phyloP scores from a whole-genome alignment of 1,140 invertebrate genomes.

The Mya arenaria region DNA sequence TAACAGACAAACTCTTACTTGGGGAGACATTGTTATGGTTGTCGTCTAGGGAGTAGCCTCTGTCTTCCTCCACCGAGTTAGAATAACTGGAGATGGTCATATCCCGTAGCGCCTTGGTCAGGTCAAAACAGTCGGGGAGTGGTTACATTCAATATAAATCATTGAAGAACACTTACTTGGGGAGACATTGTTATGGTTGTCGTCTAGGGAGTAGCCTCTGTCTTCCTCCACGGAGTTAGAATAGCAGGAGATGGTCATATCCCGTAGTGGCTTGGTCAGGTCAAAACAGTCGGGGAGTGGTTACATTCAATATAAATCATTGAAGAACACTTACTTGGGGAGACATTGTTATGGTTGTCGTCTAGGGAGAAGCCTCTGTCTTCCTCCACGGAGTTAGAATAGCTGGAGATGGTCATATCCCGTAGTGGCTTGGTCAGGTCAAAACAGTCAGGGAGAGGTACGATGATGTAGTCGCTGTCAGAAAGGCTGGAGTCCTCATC shows the following conservation, averaged over 20 bases:
- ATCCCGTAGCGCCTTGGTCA: slow-evolving; percentile 56
- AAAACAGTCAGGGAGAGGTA: slow-evolving; percentile 78
- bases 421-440: slow-evolving; percentile 64
- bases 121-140: slow-evolving; percentile 76
- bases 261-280: slow-evolving; percentile 57
- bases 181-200: slow-evolving; percentile 34
- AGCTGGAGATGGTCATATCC: slow-evolving; percentile 31
- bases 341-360: slow-evolving; percentile 39
- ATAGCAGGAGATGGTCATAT: slow-evolving; percentile 34
- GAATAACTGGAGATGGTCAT: slow-evolving; percentile 44
- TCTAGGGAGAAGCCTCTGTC: slow-evolving; percentile 27
- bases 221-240: slow-evolving; percentile 34
- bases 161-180: slow-evolving; percentile 7
- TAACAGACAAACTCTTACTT: not conserved
- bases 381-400: slow-evolving; percentile 31
- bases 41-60: slow-evolving; percentile 45
- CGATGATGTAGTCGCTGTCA: slow-evolving; percentile 74
- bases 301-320: too few species aligned
- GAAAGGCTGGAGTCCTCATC: slow-evolving; percentile 52
- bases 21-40: slow-evolving; percentile 32
- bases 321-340: slow-evolving; percentile 5
- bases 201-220: slow-evolving; percentile 40
- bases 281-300: slow-evolving; percentile 78
- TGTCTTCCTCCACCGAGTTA: slow-evolving; percentile 17
- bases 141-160: too few species aligned